These are phyloP conservation scores for Crenuchus spilurus DNA, from an alignment of 2,797 vertebrate species.

Conservation along the genomic window DNA sequence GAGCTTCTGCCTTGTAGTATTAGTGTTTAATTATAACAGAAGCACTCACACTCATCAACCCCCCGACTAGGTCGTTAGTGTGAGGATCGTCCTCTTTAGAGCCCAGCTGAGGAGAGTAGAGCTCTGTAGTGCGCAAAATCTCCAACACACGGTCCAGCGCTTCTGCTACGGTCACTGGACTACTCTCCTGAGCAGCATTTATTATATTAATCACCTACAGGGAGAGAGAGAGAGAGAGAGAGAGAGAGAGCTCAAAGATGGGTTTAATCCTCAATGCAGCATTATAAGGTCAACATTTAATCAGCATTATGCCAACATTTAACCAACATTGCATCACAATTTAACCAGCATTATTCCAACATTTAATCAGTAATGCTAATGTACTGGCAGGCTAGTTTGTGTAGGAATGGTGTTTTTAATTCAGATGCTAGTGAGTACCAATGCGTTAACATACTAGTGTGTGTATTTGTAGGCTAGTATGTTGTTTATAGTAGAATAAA, in stretches of 20 bases:
- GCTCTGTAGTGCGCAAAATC: constrained; percentile 92
- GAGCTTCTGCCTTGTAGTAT: too few relatives aligned
- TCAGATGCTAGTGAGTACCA: too few relatives aligned
- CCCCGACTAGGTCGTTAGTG: constrained; percentile 92
- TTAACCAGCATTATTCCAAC: background rate
- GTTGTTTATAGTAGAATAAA: too few relatives aligned
- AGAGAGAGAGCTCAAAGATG: too few relatives aligned
- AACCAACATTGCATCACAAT: too few relatives aligned
- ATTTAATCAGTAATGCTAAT: background rate
- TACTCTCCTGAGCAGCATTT: constrained; percentile 94
- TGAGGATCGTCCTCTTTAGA: constrained; percentile 95
- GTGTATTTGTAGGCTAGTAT: too few relatives aligned
- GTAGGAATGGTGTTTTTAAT: too few relatives aligned
- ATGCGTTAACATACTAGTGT: too few relatives aligned
- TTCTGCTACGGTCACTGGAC: constrained; percentile 90
- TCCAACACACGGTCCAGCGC: constrained; percentile 94
- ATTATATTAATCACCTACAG: constrained; percentile 95
- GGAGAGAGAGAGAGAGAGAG: background rate
- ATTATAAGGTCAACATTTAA: background rate
- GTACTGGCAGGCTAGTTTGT: too few relatives aligned
- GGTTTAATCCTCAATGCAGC: background rate
- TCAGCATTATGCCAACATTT: background rate
- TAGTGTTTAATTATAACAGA: too few relatives aligned
- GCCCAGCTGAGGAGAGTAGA: constrained; percentile 93
- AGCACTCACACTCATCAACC: constrained; percentile 92